A percentile compares a stretch with the other conserved stretches of the same genome.
phyloP scores from a whole-genome alignment of 2,888 invertebrate species.

The Tanytarsus gracilentus region DNA sequence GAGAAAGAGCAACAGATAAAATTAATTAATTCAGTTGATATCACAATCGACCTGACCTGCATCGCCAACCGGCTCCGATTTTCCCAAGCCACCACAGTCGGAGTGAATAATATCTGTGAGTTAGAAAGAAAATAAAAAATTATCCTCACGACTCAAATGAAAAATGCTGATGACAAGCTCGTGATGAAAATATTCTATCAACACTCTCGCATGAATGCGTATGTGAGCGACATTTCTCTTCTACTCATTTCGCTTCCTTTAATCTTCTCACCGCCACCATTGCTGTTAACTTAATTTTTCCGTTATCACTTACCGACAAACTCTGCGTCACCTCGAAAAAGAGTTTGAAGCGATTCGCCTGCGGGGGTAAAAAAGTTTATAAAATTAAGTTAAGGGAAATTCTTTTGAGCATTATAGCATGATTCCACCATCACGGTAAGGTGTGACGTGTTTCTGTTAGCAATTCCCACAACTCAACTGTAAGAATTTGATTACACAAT shows the following conservation, averaged over 20 bases:
- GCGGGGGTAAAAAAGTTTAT: background rate
- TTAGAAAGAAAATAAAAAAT: background rate
- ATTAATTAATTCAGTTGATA: constrained; percentile 4
- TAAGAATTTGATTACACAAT: too few species aligned
- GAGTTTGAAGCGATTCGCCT: constrained; percentile 31
- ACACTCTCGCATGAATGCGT: too few species aligned
- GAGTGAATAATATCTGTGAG: constrained; percentile 24
- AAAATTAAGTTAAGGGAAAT: background rate
- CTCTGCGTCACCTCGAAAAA: constrained; percentile 37
- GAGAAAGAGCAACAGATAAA: constrained; percentile 1
- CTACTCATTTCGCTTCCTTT: too few species aligned
- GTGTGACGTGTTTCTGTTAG: too few species aligned
- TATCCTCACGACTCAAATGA: constrained; percentile 4
- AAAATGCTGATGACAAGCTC: too few species aligned
- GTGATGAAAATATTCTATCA: too few species aligned
- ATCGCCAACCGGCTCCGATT: constrained; percentile 23
- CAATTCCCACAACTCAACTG: too few species aligned
- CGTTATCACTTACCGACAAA: constrained; percentile 35
- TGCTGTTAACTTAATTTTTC: background rate
- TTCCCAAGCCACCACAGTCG: constrained; percentile 22
- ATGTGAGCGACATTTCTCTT: too few species aligned
- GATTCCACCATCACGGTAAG: too few species aligned
- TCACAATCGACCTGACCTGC: constrained; percentile 19
- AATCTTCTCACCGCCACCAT: background rate
- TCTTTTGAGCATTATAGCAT: too few species aligned